A percentile compares a stretch with the other conserved stretches of the same genome.
These are phyloP conservation scores for Holacanthella duospinosa DNA, from an alignment of 2,888 invertebrate species.

Conservation along the genomic window DNA sequence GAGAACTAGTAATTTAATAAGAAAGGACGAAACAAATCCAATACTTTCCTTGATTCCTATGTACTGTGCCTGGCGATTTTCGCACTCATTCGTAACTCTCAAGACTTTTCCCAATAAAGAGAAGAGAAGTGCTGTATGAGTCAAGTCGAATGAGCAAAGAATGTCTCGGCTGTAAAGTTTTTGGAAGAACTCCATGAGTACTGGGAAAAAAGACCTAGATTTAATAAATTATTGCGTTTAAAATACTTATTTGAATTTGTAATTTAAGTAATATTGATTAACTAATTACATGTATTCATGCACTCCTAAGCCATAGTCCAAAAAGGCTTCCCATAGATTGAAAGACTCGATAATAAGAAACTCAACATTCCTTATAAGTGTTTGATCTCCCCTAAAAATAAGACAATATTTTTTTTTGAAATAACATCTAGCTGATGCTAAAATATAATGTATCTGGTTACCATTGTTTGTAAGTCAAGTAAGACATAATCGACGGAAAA, in stretches of 20 bases:
- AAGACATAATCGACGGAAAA: conserved; percentile 20
- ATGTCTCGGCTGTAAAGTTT: conserved; percentile 10
- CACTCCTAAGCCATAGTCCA: conserved; percentile 18
- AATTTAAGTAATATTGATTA: background rate
- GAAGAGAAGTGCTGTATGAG: conserved; percentile 19
- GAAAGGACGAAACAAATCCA: background rate
- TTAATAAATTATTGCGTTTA: background rate
- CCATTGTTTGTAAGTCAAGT: conserved; percentile 23
- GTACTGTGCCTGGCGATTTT: background rate
- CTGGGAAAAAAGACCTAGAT: conserved; percentile 22
- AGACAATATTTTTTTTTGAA: background rate
- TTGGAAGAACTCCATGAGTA: conserved; percentile 21
- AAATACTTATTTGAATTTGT: background rate
- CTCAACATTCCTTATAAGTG: conserved; percentile 15
- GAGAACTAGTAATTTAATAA: background rate
- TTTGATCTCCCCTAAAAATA: conserved; percentile 16
- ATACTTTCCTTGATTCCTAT: background rate
- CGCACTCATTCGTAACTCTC: too few species aligned
- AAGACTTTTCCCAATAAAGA: conserved; percentile 15
- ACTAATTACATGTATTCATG: conserved; percentile 23
- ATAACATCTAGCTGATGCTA: background rate
- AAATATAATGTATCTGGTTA: background rate
- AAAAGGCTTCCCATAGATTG: conserved; percentile 20
- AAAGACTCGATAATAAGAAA: conserved; percentile 21
- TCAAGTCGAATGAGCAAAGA: conserved; percentile 21